Base-by-base conservation (phyloP, 2,888 invertebrate genomes). In the Philaethria dido region DNA sequence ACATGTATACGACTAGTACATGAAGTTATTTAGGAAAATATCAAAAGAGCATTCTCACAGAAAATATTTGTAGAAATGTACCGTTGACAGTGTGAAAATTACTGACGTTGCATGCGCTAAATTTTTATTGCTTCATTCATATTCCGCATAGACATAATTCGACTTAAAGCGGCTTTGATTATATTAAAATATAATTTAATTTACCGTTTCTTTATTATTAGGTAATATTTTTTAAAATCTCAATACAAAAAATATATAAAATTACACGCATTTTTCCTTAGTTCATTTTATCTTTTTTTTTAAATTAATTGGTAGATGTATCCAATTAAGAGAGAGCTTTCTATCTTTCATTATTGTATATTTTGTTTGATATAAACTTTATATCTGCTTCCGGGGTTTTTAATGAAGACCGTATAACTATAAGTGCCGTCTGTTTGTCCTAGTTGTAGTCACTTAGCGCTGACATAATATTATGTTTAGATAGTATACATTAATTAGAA, bases 101-200 rank as follows among this genome's bases (percentile, higher is more conserved):
- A 73, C 68, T 67, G 69, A 63, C 66, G 70, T 69, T 62, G 67
- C 66, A 68, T 66, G 61, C 69, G 64, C 70, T 63, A 64, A 71
- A 69, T 69, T 72, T 72, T 73, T 72, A 73, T 72, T 62, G 64
- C 69, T 64, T 60, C 52, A 67, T 65, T 69, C 62, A 73, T 66
- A 69, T 73, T 73, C 69, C 55, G 66, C 64, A 66, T 66, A 68
- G 63, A 70, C 69, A 65, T 65, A 74, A 71, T 69, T 70, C 59
- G 47, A 68, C 72, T 62, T 59, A 64, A 65, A 64, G 13, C 59
- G 50, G 52, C 39, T 63, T 48, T 62, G 48, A 65, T 64, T 45
- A 47, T 44, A 55, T 33, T 55, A 59, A 48, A 64, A 59, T 50
- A 18, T 47, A 36, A 64, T 64, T 48, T 39, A 59, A 18, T 57